Conservation (phyloP, 2,113 vertebrate genomes). For the Taxidea taxus region DNA sequence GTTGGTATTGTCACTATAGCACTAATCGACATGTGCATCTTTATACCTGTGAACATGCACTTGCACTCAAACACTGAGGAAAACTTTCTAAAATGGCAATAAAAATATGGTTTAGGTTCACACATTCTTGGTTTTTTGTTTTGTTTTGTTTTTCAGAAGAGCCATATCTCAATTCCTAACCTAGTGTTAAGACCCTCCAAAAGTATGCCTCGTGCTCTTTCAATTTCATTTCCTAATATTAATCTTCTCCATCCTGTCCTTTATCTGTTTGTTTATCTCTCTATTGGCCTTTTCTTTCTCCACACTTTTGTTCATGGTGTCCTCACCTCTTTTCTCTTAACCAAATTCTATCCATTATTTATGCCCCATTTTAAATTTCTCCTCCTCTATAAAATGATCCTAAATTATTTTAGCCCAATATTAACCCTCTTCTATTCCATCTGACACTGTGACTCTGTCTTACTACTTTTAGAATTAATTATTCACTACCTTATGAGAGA, state of each 20-base stretch:
- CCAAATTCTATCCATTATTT: slow-evolving; percentile 15
- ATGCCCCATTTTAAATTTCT: neutral
- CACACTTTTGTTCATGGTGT: neutral
- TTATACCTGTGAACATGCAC: neutral
- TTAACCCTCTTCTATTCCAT: neutral
- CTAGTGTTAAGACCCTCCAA: neutral
- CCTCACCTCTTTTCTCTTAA: neutral
- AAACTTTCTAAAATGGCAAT: neutral
- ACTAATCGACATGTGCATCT: neutral
- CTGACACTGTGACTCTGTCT: neutral
- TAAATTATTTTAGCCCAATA: slow-evolving; percentile 15
- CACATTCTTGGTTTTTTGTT: neutral
- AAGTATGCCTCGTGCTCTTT: neutral
- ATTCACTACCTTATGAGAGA: neutral
- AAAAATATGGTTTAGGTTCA: neutral
- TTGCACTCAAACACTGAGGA: neutral
- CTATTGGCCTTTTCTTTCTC: neutral
- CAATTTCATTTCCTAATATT: neutral
- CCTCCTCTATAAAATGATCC: neutral
- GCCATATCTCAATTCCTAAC: neutral
- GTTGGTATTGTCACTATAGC: neutral
- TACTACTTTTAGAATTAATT: slow-evolving; percentile 47
- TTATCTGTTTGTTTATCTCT: neutral
- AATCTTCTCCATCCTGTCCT: neutral
- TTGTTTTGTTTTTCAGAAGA: neutral